These are phyloP conservation scores for Orcinus orca DNA, from an alignment of 2,113 vertebrate species.

Conservation along the genomic window DNA sequence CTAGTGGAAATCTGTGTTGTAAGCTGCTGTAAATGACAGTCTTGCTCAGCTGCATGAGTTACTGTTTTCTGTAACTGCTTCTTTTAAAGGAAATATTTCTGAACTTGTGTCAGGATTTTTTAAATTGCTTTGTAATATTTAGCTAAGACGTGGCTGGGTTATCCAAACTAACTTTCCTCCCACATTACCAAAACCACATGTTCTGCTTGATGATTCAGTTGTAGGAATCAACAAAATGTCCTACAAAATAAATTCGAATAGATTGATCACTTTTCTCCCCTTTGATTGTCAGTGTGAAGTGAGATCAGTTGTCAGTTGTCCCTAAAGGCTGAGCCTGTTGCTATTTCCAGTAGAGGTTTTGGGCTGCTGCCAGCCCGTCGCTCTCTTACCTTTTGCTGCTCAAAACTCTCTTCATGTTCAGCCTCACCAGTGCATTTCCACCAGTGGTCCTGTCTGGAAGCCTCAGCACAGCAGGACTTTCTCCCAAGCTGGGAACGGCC, in stretches of 20 bases:
- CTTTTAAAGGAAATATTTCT: neutral
- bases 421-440: neutral
- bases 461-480: neutral
- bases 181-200: neutral
- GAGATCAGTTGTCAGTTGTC: neutral
- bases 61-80: neutral
- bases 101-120: neutral
- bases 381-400: neutral
- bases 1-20: neutral
- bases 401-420: neutral
- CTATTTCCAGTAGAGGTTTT: neutral
- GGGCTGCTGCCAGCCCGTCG: accelerated
- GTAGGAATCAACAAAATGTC: neutral
- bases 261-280: neutral
- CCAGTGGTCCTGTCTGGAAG: neutral
- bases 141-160: neutral
- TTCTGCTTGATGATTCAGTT: neutral
- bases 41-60: neutral
- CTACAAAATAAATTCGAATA: neutral
- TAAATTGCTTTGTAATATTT: neutral
- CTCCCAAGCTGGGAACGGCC: neutral
- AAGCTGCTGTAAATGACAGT: no score
- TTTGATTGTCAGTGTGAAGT: neutral
- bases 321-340: neutral
- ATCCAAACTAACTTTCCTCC: neutral